Evolutionary conservation across 2,888 invertebrate genomes (phyloP).

Genomic region (Orchesella flavescens): DNA sequence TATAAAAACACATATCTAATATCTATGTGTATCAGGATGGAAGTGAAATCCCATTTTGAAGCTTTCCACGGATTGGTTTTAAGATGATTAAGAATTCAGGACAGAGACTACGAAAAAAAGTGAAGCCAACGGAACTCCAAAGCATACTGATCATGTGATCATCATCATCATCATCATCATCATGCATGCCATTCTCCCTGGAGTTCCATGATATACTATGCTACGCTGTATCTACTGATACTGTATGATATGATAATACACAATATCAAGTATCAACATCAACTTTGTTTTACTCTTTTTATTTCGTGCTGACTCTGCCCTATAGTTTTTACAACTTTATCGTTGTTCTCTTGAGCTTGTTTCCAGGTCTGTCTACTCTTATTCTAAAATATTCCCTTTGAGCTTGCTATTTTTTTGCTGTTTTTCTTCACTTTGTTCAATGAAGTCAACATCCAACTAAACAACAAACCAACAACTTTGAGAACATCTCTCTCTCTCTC

Average conservation of each 20-base stretch:
- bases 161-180: slow-evolving; percentile 4
- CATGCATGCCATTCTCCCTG: slow-evolving; percentile 3
- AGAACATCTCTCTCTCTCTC: neutral
- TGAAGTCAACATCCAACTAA: slow-evolving; percentile 3
- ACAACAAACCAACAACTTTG: neutral
- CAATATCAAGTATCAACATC: neutral
- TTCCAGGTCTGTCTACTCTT: neutral
- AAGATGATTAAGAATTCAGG: slow-evolving; percentile 23
- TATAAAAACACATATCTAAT: no score
- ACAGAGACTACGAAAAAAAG: slow-evolving; percentile 7
- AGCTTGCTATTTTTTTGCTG: neutral
- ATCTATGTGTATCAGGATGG: no score
- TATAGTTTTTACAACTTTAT: slow-evolving; percentile 37
- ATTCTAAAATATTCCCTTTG: neutral
- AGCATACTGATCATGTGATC: neutral
- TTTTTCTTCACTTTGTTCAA: slow-evolving; percentile 3
- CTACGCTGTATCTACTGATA: no score
- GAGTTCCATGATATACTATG: no score
- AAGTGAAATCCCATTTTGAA: no score
- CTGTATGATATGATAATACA: no score
- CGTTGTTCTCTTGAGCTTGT: neutral
- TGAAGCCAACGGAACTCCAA: slow-evolving; percentile 8
- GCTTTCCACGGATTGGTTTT: neutral
- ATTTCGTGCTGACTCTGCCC: slow-evolving; percentile 29
- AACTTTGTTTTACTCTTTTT: slow-evolving; percentile 18